Evolutionary conservation across 2,797 vertebrate genomes (phyloP).

Genomic region (Trachops cirrhosus): DNA sequence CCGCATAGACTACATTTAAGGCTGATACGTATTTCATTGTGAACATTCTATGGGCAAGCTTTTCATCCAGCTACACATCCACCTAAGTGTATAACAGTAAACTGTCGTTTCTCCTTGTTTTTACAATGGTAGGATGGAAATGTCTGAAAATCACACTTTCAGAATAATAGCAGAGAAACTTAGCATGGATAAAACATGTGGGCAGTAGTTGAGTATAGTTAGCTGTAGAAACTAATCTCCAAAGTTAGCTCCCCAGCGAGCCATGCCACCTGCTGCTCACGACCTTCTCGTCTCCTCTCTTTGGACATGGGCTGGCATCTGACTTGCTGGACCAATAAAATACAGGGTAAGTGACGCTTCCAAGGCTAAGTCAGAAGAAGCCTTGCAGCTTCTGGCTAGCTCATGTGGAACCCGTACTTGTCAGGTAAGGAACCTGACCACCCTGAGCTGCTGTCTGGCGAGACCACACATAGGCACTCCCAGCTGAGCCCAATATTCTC

Average conservation of each 20-base stretch:
- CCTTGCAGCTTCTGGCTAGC: background rate
- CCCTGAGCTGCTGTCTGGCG: background rate
- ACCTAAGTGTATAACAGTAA: background rate
- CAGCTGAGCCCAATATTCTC: background rate
- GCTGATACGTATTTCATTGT: background rate
- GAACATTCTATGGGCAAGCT: background rate
- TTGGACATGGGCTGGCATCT: background rate
- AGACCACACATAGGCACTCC: background rate
- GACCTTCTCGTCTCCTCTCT: background rate
- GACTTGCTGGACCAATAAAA: background rate
- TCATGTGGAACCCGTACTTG: background rate
- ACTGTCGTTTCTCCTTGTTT: background rate
- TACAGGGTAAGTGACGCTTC: background rate
- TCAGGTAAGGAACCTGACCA: background rate
- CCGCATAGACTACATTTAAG: background rate
- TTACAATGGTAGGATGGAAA: background rate
- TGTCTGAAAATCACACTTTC: background rate
- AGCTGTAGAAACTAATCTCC: background rate
- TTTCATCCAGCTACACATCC: background rate
- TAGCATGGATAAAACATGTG: background rate
- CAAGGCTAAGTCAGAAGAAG: background rate
- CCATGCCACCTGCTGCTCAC: background rate
- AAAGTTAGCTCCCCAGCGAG: background rate
- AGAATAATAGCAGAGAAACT: background rate
- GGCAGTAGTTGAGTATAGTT: background rate